Percentiles rank a stretch among this genome's conserved stretches.
phyloP scores from a whole-genome alignment of 2,113 vertebrate species.

The Crotalus horridus region DNA sequence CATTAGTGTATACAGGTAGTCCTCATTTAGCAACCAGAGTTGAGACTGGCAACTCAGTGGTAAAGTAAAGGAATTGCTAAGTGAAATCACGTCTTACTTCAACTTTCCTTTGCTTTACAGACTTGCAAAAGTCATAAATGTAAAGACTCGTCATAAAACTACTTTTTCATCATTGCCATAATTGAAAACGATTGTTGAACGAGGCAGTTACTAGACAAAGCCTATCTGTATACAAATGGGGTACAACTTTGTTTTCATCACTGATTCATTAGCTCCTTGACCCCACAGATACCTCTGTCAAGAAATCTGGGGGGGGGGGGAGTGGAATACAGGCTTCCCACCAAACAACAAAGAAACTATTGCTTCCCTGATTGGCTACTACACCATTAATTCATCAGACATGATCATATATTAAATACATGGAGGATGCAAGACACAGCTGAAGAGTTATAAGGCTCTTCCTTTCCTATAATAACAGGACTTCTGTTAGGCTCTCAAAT shows the following conservation, averaged over 20 bases:
- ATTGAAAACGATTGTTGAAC: neutral
- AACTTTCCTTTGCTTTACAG: neutral
- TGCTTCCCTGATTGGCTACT: neutral
- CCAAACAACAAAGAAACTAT: neutral
- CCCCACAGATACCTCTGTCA: neutral
- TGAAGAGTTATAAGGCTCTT: neutral
- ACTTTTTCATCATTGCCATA: neutral
- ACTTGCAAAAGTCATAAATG: neutral
- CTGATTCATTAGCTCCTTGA: neutral
- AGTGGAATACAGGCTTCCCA: neutral
- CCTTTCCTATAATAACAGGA: neutral
- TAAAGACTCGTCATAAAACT: neutral
- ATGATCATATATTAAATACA: neutral
- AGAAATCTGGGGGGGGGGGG: neutral
- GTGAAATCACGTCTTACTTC: neutral
- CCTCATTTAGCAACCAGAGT: neutral
- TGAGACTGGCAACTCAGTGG: neutral
- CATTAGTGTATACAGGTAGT: too few relatives aligned
- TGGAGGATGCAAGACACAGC: neutral
- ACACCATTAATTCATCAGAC: neutral
- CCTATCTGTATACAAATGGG: neutral
- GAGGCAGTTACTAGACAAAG: neutral
- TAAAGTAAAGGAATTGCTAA: neutral
- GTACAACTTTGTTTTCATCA: neutral
- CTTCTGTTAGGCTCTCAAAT: neutral